phyloP scores from a whole-genome alignment of 2,797 vertebrate genomes.

The Tenualosa ilisha region DNA sequence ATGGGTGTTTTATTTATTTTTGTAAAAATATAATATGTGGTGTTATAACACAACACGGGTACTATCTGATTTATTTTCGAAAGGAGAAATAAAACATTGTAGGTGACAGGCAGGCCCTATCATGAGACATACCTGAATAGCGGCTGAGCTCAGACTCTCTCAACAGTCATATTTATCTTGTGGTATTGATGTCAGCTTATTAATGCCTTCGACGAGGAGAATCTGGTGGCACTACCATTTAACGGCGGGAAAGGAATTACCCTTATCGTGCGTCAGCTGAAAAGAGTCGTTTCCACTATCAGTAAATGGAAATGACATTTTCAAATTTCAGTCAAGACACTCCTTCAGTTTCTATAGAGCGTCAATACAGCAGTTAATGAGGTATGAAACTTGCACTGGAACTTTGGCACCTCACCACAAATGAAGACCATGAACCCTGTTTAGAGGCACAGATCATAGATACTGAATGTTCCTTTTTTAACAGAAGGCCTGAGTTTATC shows the following conservation, averaged over 20 bases:
- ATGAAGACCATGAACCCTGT: conserved; percentile 76
- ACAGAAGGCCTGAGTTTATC: conserved; percentile 67
- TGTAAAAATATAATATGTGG: background rate
- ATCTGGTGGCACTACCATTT: conserved; percentile 88
- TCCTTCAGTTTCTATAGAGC: conserved; percentile 91
- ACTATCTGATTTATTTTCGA: conserved; percentile 12
- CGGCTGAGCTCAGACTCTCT: conserved; percentile 67
- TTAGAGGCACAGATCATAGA: conserved; percentile 78
- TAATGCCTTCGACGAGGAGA: conserved; percentile 88
- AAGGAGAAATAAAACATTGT: conserved; percentile 64
- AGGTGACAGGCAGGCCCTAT: conserved; percentile 89
- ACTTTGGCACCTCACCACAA: conserved; percentile 80
- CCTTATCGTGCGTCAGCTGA: conserved; percentile 90
- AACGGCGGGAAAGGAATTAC: conserved; percentile 85
- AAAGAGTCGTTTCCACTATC: conserved; percentile 97
- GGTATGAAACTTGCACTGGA: conserved; percentile 83
- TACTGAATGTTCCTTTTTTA: conserved; percentile 69
- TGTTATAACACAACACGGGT: background rate
- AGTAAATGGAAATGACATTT: conserved; percentile 92
- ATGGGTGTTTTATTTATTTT: too few relatives aligned
- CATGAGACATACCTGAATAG: conserved; percentile 84
- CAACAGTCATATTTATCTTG: conserved; percentile 92
- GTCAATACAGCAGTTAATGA: conserved; percentile 87
- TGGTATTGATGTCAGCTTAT: conserved; percentile 96
- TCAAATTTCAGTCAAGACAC: conserved; percentile 91